Evolutionary conservation across 2,888 invertebrate genomes (phyloP).

Genomic region (Drosophila helvetica): DNA sequence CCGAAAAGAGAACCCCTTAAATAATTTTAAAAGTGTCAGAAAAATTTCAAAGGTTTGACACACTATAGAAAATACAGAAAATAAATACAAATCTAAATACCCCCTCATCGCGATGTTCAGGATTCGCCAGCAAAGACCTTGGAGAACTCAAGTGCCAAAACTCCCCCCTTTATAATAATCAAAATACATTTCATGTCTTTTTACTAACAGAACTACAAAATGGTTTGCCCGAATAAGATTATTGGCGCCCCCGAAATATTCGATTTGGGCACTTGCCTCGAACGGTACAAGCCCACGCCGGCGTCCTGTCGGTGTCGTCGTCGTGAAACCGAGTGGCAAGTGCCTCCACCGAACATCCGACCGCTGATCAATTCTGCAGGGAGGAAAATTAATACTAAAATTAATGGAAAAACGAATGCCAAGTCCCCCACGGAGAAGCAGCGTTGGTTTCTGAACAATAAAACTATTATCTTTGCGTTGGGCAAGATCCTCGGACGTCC

Average conservation of each 20-base stretch:
- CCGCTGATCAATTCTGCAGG: background rate
- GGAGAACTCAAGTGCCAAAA: too few species aligned
- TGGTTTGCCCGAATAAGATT: background rate
- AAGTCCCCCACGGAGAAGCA: slow-evolving; percentile 1
- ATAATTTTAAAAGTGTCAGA: too few species aligned
- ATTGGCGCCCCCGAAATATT: background rate
- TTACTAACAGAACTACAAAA: background rate
- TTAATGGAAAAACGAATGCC: background rate
- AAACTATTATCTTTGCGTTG: slow-evolving; percentile 20
- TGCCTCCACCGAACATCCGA: background rate
- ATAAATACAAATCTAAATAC: too few species aligned
- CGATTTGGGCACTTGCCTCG: background rate
- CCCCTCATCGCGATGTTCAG: too few species aligned
- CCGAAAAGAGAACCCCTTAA: background rate
- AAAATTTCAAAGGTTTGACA: too few species aligned
- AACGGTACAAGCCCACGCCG: background rate
- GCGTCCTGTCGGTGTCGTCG: background rate
- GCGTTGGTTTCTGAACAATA: slow-evolving; percentile 39
- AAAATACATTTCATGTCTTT: background rate
- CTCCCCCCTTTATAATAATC: background rate
- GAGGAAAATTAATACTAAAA: background rate
- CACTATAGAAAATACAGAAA: too few species aligned
- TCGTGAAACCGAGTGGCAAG: background rate
- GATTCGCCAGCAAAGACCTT: too few species aligned
- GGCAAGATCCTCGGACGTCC: slow-evolving; percentile 1